Evolutionary conservation across 2,113 vertebrate species (phyloP).

Genomic region (Ivindomyrus marchei): DNA sequence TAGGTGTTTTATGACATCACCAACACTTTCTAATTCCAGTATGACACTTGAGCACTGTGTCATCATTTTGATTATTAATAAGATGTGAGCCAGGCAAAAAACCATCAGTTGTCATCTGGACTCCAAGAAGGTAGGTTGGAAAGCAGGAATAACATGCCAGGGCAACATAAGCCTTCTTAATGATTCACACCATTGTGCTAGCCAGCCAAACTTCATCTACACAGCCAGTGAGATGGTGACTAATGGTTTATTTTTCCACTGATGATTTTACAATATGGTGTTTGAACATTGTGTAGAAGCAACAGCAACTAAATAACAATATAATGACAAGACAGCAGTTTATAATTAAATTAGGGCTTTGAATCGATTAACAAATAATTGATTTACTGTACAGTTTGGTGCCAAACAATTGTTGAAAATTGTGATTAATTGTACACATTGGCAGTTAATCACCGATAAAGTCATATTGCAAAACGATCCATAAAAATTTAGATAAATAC

Average conservation of each 20-base stretch:
- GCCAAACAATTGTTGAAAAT: neutral
- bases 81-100: neutral
- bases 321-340: neutral
- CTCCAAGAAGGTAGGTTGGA: neutral
- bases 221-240: neutral
- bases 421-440: neutral
- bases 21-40: neutral
- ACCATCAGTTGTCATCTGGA: neutral
- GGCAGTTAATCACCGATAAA: neutral
- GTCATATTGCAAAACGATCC: neutral
- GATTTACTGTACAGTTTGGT: neutral
- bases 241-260: neutral
- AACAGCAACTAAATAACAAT: neutral
- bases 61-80: neutral
- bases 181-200: neutral
- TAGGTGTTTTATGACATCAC: neutral
- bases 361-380: neutral
- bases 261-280: neutral
- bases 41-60: neutral
- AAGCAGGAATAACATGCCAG: neutral
- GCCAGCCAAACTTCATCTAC: neutral
- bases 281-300: neutral
- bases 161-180: neutral
- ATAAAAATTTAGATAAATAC: neutral
- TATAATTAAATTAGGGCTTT: neutral